Evolutionary conservation across 2,888 invertebrate species (phyloP).

Genomic region (Myopa tessellatipennis): DNA sequence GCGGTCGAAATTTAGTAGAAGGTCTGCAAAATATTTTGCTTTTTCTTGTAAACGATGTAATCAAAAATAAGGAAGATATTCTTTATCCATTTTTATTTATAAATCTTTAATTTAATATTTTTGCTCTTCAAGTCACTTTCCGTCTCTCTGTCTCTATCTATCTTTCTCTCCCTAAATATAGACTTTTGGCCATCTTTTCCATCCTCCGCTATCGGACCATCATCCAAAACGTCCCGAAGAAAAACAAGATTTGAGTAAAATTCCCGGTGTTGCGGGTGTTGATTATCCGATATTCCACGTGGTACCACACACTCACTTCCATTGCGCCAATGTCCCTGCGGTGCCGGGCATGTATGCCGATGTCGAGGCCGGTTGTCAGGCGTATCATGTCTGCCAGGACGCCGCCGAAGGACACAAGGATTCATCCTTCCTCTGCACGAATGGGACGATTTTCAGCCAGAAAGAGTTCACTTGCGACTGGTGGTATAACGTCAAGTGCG

Average conservation of each 20-base stretch:
- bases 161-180: slow-evolving; percentile 43
- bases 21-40: no score
- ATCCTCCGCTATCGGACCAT: slow-evolving; percentile 52
- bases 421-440: slow-evolving; percentile 85
- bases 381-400: slow-evolving; percentile 89
- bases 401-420: slow-evolving; percentile 87
- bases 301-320: slow-evolving; percentile 83
- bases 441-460: slow-evolving; percentile 89
- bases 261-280: slow-evolving; percentile 82
- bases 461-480: slow-evolving; percentile 88
- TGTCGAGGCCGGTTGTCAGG: slow-evolving; percentile 89
- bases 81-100: no score
- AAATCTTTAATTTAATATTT: no score
- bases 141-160: no score
- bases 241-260: slow-evolving; percentile 80
- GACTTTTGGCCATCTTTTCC: slow-evolving; percentile 63
- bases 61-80: no score
- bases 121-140: no score
- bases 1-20: neutral
- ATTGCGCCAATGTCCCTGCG: slow-evolving; percentile 81
- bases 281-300: slow-evolving; percentile 84
- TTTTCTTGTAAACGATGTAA: no score
- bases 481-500: slow-evolving; percentile 92
- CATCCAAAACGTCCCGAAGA: slow-evolving; percentile 55
- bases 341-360: slow-evolving; percentile 92